These are phyloP conservation scores for Peromyscus californicus DNA, from an alignment of 2,113 vertebrate genomes.

Conservation along the genomic window DNA sequence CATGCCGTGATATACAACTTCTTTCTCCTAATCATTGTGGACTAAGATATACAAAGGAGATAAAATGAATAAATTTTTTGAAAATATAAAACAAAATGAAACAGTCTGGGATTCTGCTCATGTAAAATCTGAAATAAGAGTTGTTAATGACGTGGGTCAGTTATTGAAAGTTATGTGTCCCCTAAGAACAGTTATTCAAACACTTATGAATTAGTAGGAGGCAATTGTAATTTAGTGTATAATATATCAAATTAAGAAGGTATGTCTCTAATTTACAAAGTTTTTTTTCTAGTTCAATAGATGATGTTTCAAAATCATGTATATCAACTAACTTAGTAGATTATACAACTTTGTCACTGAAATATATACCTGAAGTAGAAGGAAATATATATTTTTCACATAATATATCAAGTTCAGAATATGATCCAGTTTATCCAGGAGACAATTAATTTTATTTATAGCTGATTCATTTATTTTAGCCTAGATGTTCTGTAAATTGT, in stretches of 20 bases:
- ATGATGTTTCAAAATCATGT: neutral
- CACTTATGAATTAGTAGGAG: conserved; percentile 66
- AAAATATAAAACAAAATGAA: neutral
- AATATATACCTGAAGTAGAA: neutral
- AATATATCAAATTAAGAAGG: conserved; percentile 70
- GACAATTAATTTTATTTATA: neutral
- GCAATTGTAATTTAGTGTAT: conserved; percentile 79
- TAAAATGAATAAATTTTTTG: conserved; percentile 17
- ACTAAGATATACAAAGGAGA: neutral
- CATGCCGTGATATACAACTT: neutral
- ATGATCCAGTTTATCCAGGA: neutral
- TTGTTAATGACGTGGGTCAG: neutral
- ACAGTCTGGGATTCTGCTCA: neutral
- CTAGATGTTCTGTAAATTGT: conserved; percentile 17
- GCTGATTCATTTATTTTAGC: conserved; percentile 60
- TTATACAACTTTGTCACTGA: neutral
- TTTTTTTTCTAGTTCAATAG: conserved; percentile 59
- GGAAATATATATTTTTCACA: neutral
- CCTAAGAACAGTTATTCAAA: conserved; percentile 33
- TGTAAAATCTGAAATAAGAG: conserved; percentile 11
- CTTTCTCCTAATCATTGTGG: neutral
- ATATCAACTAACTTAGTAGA: neutral
- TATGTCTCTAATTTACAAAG: conserved; percentile 73
- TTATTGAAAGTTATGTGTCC: conserved; percentile 64
- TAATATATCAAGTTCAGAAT: neutral